Conservation (phyloP, 2,888 invertebrate species). For the Yponomeuta plumbellus region DNA sequence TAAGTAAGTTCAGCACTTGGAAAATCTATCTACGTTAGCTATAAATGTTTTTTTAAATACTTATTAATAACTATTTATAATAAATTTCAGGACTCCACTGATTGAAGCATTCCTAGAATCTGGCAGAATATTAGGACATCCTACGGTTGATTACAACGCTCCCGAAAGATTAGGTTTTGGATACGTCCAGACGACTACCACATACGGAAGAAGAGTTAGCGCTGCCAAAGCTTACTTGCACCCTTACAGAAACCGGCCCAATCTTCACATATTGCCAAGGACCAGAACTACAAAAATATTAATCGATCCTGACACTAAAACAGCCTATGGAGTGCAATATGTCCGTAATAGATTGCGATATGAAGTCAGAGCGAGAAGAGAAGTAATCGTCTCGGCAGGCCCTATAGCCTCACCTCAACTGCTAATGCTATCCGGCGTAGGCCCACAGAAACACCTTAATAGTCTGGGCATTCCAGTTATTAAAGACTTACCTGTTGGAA, state of each 20-base stretch:
- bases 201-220: constrained; percentile 75
- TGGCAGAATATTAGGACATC: constrained; percentile 78
- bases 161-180: constrained; percentile 74
- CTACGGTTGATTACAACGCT: constrained; percentile 82
- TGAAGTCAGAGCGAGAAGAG: constrained; percentile 74
- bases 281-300: constrained; percentile 74
- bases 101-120: constrained; percentile 80
- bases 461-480: constrained; percentile 73
- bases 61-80: background rate
- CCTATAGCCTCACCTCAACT: constrained; percentile 89
- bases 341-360: constrained; percentile 53
- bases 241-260: constrained; percentile 66
- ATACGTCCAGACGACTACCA: constrained; percentile 77
- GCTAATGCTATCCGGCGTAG: constrained; percentile 86
- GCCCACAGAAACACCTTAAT: constrained; percentile 75
- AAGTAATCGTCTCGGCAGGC: constrained; percentile 85
- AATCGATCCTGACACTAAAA: constrained; percentile 62
- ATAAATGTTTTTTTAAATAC: background rate
- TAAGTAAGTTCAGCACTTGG: constrained; percentile 31
- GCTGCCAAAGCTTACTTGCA: constrained; percentile 78
- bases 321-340: constrained; percentile 75
- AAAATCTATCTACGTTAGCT: background rate
- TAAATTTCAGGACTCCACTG: constrained; percentile 61
- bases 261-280: constrained; percentile 75
- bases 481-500: constrained; percentile 78